phyloP scores from a whole-genome alignment of 2,888 invertebrate species.

The Aleiodes leptofemur region DNA sequence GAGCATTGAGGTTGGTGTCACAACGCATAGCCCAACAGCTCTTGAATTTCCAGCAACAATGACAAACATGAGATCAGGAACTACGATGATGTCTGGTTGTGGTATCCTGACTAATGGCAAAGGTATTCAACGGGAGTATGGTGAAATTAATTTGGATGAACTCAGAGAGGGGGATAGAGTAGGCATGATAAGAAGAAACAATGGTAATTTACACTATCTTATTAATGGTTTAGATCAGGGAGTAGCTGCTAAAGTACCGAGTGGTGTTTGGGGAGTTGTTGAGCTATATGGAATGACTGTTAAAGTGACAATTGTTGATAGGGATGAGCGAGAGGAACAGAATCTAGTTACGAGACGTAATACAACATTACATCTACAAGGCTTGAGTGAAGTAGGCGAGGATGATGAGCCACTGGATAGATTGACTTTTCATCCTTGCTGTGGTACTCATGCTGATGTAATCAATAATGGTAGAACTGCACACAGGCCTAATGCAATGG shows the following conservation, averaged over 20 bases:
- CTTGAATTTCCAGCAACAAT: conserved; percentile 97
- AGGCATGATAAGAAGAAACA: conserved; percentile 91
- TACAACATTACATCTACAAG: conserved; percentile 79
- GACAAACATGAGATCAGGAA: conserved; percentile 94
- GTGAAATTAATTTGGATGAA: conserved; percentile 95
- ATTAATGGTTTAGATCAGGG: conserved; percentile 96
- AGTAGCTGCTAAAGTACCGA: conserved; percentile 88
- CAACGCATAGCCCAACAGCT: conserved; percentile 92
- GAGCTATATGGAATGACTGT: conserved; percentile 97
- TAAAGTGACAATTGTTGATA: conserved; percentile 90
- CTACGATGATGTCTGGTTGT: conserved; percentile 97
- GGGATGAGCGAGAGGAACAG: conserved; percentile 86
- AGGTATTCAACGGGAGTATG: conserved; percentile 94
- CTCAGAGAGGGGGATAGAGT: conserved; percentile 93
- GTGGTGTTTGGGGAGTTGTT: conserved; percentile 93
- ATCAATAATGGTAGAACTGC: conserved; percentile 94
- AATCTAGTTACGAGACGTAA: conserved; percentile 84
- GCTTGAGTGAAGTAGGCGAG: conserved; percentile 67
- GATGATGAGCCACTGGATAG: conserved; percentile 78
- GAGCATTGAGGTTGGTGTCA: conserved; percentile 94
- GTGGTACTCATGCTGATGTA: conserved; percentile 95
- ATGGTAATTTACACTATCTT: conserved; percentile 92
- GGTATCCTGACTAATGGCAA: conserved; percentile 97
- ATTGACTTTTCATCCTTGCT: conserved; percentile 91
- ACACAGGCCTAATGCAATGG: conserved; percentile 93